Percentiles rank a stretch among this genome's conserved stretches.
phyloP scores from a whole-genome alignment of 1,140 invertebrate species.

The Heliconius eleuchia region DNA sequence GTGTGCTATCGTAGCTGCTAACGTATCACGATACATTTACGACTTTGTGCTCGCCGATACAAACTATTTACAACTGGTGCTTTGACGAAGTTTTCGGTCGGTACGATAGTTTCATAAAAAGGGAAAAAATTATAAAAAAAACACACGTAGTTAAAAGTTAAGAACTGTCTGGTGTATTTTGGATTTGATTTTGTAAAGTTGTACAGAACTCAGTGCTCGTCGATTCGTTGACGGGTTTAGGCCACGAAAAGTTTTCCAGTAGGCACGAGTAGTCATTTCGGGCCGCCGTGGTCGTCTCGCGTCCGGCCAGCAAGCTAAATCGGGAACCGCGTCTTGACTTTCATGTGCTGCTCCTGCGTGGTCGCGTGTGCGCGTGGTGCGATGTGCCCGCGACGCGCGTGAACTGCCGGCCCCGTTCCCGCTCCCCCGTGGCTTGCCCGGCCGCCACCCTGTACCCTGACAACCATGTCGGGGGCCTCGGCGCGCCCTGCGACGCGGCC shows the following conservation, averaged over 20 bases:
- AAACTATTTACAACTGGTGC: slow-evolving; percentile 46
- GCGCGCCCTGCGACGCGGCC: slow-evolving; percentile 86
- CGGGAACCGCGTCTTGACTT: slow-evolving; percentile 76
- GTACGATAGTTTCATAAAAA: slow-evolving; percentile 13
- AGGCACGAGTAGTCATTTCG: slow-evolving; percentile 37
- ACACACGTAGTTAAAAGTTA: slow-evolving; percentile 11
- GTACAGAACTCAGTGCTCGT: slow-evolving; percentile 44
- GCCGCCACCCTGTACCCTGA: slow-evolving; percentile 89
- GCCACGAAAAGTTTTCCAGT: slow-evolving; percentile 40
- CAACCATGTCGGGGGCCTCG: slow-evolving; percentile 88
- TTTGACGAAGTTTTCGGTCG: slow-evolving; percentile 29
- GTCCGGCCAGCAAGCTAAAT: slow-evolving; percentile 73
- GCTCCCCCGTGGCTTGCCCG: slow-evolving; percentile 88
- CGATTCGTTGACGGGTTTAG: slow-evolving; percentile 51
- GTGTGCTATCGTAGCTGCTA: slow-evolving; percentile 45
- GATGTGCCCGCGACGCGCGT: slow-evolving; percentile 75
- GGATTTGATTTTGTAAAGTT: slow-evolving; percentile 56
- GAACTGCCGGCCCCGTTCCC: slow-evolving; percentile 63
- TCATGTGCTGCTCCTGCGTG: slow-evolving; percentile 75
- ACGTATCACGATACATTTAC: slow-evolving; percentile 56
- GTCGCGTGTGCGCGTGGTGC: slow-evolving; percentile 74
- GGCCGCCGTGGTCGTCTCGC: slow-evolving; percentile 54
- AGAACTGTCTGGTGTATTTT: slow-evolving; percentile 42
- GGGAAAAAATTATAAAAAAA: slow-evolving; percentile 15
- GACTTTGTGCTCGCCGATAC: slow-evolving; percentile 46